Evolutionary conservation across 2,113 vertebrate species (phyloP), one percentile per base, ranked within the genome.

Genomic region (Triplophysa dalaica): DNA sequence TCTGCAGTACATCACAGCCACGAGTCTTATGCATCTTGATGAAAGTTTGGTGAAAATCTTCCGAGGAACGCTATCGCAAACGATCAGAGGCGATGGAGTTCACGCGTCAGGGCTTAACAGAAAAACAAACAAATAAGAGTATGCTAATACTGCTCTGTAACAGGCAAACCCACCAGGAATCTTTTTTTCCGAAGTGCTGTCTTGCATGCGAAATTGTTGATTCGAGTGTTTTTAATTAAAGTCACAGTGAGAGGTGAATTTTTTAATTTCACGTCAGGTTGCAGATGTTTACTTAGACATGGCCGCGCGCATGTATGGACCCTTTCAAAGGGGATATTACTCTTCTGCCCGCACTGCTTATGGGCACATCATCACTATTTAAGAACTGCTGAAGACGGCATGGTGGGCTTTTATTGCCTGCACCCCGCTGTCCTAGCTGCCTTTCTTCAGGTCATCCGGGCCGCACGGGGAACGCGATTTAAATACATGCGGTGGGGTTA

Each of bases 401-500:
- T 48, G 45, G 58, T 76, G 66, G 17, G 72, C 19, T 58, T 75
- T 81, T 81, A 68, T 81, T 75, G 41, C 72, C 21, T 38, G 33
- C 26, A 75, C 61, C 52, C 41, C 58, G n/a, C 79, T 75, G 38
- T 60, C 19, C 11, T 75, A 22, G n/a, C 54, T 19, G 11, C 58
- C 63, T 69, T 69, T 54, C n/a, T 22, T 11, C 43, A 21, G 72
- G 79, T 76, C 72, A 67, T 64, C 56, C 13, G 58, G 5, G 65
- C 45, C 38, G 14, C 17, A 62, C 8, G 58, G 75, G 66, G 74
- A 69, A 12, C 17, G n/a, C 14, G 38, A 75, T 80, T 80, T 65
- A 64, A 70, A 86, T 85, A 16, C 84, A 83, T 82, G 87, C 89
- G 88, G 87, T 87, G 85, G 87, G 82, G 62, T 29, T 65, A 45